A percentile compares a stretch with the other conserved stretches of the same genome.
Conservation (phyloP, 1,140 invertebrate species). For the Drosophila lacertosa region DNA sequence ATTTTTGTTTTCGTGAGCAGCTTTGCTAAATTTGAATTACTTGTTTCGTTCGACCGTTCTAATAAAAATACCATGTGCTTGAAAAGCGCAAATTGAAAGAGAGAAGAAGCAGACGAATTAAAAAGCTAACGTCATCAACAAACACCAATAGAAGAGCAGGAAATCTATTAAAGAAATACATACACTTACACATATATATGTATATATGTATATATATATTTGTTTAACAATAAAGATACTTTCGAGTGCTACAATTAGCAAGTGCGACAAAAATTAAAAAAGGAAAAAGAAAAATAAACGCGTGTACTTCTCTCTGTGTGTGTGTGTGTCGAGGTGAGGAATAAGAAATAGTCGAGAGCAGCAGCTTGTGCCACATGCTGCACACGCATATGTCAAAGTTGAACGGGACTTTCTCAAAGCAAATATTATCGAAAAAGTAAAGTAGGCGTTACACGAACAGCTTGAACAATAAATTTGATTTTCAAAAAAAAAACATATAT, state of each 20-base stretch:
- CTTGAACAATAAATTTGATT: slow-evolving; percentile 7
- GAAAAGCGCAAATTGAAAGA: slow-evolving; percentile 63
- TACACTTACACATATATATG: slow-evolving; percentile 7
- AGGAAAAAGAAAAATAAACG: not conserved
- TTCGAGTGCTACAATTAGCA: slow-evolving; percentile 47
- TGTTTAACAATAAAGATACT: slow-evolving; percentile 42
- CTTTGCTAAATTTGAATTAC: slow-evolving; percentile 75
- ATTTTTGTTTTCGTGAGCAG: slow-evolving; percentile 36
- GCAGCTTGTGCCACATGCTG: slow-evolving; percentile 16
- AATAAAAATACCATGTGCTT: slow-evolving; percentile 67
- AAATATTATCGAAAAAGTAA: not conserved
- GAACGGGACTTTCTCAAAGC: not conserved
- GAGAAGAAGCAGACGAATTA: slow-evolving; percentile 34
- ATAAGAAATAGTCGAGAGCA: not conserved
- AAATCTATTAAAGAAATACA: slow-evolving; percentile 58
- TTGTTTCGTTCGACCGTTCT: slow-evolving; percentile 54
- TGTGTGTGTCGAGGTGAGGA: slow-evolving; percentile 17
- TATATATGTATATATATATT: slow-evolving; percentile 9
- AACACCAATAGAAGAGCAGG: slow-evolving; percentile 35
- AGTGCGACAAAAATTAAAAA: slow-evolving; percentile 18
- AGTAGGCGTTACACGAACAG: slow-evolving; percentile 13
- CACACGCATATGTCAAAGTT: slow-evolving; percentile 10
- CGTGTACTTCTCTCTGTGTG: slow-evolving; percentile 13
- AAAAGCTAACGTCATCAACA: slow-evolving; percentile 71
- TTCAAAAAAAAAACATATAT: slow-evolving; percentile 9